Evolutionary conservation across 2,113 vertebrate species (phyloP).

Genomic region (Carollia perspicillata): DNA sequence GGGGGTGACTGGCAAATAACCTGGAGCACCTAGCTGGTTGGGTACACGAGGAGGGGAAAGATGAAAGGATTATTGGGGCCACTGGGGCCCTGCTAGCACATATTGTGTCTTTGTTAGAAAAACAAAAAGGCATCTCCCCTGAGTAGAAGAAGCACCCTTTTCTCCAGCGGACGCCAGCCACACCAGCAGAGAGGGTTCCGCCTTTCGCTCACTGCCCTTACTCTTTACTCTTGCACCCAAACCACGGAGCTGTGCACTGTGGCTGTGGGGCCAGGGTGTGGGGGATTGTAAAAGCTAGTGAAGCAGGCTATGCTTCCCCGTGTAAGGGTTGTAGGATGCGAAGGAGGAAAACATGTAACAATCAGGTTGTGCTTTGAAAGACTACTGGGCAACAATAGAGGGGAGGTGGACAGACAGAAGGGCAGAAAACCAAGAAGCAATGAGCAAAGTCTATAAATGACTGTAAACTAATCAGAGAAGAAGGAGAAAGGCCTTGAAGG

Average conservation of each 20-base stretch:
- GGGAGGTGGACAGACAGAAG: background rate
- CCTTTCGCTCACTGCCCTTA: too few relatives aligned
- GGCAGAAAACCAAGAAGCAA: background rate
- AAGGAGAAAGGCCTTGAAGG: background rate
- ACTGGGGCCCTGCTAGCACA: background rate
- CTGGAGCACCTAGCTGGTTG: background rate
- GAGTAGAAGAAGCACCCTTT: background rate
- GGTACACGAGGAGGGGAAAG: background rate
- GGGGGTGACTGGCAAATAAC: background rate
- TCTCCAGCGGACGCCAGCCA: background rate
- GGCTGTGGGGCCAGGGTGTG: fast-evolving
- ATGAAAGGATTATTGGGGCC: background rate
- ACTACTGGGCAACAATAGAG: background rate
- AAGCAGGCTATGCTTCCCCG: background rate
- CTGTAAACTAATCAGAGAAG: background rate
- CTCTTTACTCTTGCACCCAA: too few relatives aligned
- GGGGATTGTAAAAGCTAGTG: background rate
- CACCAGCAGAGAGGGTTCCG: background rate
- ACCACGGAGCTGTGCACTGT: background rate
- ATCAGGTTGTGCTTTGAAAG: background rate
- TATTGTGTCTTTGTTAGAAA: background rate
- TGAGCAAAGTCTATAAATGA: background rate
- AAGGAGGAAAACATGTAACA: background rate
- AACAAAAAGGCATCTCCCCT: background rate
- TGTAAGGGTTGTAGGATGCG: background rate